A percentile compares a stretch with the other conserved stretches of the same genome.
phyloP scores from a whole-genome alignment of 2,113 vertebrate genomes.

The Catagonus wagneri region DNA sequence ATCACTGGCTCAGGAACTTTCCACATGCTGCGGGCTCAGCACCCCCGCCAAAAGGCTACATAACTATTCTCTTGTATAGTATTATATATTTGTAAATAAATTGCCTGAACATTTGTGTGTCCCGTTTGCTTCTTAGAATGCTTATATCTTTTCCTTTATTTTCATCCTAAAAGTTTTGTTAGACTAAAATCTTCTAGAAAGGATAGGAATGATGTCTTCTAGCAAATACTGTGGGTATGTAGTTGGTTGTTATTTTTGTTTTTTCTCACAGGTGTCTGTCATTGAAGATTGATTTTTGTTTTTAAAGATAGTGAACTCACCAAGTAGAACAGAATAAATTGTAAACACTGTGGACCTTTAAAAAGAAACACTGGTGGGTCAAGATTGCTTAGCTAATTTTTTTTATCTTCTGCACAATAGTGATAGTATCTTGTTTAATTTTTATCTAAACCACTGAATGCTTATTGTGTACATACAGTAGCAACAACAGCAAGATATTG shows the following conservation, averaged over 20 bases:
- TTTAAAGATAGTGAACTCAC: constrained; percentile 25
- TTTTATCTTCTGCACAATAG: neutral
- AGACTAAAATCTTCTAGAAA: constrained; percentile 18
- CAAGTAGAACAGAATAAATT: constrained; percentile 19
- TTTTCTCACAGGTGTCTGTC: constrained; percentile 30
- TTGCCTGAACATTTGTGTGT: neutral
- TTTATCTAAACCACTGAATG: neutral
- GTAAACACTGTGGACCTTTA: neutral
- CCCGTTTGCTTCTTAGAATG: constrained; percentile 7
- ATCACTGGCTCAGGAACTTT: too few relatives aligned
- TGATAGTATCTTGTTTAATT: neutral
- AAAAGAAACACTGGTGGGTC: constrained; percentile 45
- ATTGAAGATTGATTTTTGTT: constrained; percentile 40
- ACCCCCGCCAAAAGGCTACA: too few relatives aligned
- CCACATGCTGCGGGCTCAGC: too few relatives aligned
- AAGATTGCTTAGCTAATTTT: constrained; percentile 15
- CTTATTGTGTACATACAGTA: neutral
- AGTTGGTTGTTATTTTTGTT: constrained; percentile 20
- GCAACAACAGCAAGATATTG: neutral
- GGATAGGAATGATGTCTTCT: neutral
- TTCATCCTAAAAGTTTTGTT: neutral
- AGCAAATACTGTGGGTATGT: neutral
- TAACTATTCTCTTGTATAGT: neutral
- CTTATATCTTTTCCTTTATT: constrained; percentile 37
- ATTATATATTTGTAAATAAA: neutral